phyloP scores from a whole-genome alignment of 2,888 invertebrate genomes.

The Rhyacophila evoluta region DNA sequence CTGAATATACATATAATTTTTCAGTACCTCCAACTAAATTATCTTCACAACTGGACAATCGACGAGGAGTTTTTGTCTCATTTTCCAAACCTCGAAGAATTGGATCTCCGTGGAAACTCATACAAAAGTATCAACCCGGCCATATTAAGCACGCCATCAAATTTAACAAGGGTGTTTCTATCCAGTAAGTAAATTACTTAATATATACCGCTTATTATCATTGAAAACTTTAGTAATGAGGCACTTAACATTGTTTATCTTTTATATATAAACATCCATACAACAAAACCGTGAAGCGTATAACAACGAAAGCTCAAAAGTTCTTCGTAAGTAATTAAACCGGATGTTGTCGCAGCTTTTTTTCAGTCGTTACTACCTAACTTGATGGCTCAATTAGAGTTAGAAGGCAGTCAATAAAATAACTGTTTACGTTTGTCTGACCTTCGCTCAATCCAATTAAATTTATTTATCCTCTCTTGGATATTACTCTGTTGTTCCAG shows the following conservation, averaged over 20 bases:
- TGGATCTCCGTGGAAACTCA: slow-evolving; percentile 71
- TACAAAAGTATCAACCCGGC: slow-evolving; percentile 65
- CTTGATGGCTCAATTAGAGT: neutral
- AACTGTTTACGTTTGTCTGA: neutral
- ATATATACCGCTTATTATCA: no score
- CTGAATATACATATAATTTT: no score
- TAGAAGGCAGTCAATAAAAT: neutral
- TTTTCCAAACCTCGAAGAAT: slow-evolving; percentile 64
- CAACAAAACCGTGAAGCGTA: no score
- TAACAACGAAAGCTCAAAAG: no score
- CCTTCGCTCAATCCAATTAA: neutral
- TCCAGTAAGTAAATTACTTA: slow-evolving; percentile 39
- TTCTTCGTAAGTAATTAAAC: neutral
- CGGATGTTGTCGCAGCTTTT: neutral
- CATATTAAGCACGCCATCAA: slow-evolving; percentile 61
- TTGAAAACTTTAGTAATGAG: no score
- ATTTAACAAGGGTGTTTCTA: slow-evolving; percentile 41
- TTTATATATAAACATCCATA: no score
- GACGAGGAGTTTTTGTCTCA: slow-evolving; percentile 60
- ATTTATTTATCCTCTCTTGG: no score
- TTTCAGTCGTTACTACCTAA: neutral
- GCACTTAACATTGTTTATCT: no score
- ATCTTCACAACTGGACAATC: slow-evolving; percentile 38
- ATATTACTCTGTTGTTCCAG: no score
- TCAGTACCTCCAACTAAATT: slow-evolving; percentile 40